A percentile compares a stretch with the other conserved stretches of the same genome.
Evolutionary conservation across 2,797 vertebrate genomes (phyloP).

Genomic region (Aphelocoma californica): DNA sequence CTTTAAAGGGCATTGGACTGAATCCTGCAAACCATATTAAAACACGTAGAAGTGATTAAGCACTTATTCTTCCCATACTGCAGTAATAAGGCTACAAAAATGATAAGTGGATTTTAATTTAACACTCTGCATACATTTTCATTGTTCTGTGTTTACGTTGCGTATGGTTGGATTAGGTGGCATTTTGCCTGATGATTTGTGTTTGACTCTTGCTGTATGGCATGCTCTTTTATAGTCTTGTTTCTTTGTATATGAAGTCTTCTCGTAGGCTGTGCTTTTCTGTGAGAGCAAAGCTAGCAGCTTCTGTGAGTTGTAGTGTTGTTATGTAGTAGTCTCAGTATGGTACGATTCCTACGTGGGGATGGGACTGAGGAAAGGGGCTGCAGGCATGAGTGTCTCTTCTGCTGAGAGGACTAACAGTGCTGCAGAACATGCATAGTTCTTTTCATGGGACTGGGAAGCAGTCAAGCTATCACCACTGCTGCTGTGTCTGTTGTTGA

Average conservation of each 20-base stretch:
- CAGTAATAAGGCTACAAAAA: background rate
- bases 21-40: background rate
- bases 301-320: background rate
- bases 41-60: background rate
- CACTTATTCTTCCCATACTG: background rate
- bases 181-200: background rate
- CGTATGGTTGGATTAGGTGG: background rate
- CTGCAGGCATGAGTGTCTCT: background rate
- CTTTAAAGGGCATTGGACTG: background rate
- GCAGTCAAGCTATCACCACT: background rate
- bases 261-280: background rate
- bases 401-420: background rate
- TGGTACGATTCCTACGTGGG: background rate
- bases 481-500: background rate
- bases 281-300: background rate
- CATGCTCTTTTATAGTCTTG: background rate
- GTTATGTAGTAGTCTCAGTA: background rate
- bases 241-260: background rate
- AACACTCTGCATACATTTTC: background rate
- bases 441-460: background rate
- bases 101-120: conserved; percentile 2
- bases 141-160: background rate
- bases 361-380: background rate
- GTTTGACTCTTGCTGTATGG: background rate
- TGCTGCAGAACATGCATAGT: background rate